Percentiles rank a stretch among this genome's conserved stretches.
Evolutionary conservation across 2,888 invertebrate species (phyloP).

Genomic region (Zeuzera pyrina): DNA sequence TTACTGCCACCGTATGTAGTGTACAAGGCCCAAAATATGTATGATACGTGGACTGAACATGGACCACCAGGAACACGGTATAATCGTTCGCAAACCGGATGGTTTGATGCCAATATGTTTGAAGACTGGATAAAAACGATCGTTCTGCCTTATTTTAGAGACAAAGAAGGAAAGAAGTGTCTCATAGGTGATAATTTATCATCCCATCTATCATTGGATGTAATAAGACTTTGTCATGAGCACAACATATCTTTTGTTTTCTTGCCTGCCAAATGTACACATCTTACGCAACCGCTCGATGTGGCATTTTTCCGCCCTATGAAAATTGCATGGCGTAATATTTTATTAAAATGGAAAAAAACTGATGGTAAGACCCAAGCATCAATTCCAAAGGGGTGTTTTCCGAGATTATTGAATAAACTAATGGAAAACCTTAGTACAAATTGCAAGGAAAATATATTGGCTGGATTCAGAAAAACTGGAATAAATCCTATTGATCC

Average conservation of each 20-base stretch:
- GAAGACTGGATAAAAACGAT: conserved; percentile 26
- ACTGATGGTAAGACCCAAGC: conserved; percentile 12
- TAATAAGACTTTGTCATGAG: conserved; percentile 27
- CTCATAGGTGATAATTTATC: conserved; percentile 38
- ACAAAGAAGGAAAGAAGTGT: conserved; percentile 22
- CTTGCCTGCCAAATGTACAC: no score
- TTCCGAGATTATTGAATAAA: conserved; percentile 15
- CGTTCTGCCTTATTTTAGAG: conserved; percentile 17
- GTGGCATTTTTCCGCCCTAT: conserved; percentile 29
- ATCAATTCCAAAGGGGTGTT: conserved; percentile 16
- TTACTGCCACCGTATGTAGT: conserved; percentile 35
- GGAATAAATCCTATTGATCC: no score
- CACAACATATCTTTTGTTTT: conserved; percentile 32
- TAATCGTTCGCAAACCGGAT: conserved; percentile 32
- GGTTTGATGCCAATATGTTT: conserved; percentile 30
- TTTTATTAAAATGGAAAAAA: conserved; percentile 18
- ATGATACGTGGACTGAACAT: conserved; percentile 31
- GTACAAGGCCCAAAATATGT: conserved; percentile 38
- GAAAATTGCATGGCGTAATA: conserved; percentile 22
- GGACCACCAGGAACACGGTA: conserved; percentile 34
- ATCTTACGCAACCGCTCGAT: conserved; percentile 31
- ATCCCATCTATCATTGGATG: conserved; percentile 23
- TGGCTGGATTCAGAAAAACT: conserved; percentile 1
- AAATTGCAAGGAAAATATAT: conserved; percentile 10
- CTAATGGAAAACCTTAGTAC: conserved; percentile 10